A percentile compares a stretch with the other conserved stretches of the same genome.
Evolutionary conservation across 37 sponge, comb jelly and placozoan genomes (phyloP).

Genomic region (Halisarca cf. caerulea): DNA sequence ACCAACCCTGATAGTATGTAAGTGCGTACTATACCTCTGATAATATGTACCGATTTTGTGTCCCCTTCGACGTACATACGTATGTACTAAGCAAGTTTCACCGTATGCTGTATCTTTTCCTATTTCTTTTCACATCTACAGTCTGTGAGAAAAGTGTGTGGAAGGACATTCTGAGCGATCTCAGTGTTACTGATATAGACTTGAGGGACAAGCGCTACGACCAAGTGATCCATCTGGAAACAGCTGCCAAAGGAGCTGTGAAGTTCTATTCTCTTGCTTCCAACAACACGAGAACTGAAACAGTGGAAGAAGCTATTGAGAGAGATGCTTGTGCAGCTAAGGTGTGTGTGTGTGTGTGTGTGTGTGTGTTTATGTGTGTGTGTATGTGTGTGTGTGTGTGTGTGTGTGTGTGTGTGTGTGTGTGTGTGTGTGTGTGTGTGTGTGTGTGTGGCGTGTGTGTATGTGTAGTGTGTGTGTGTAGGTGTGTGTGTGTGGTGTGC

Average conservation of each 20-base stretch:
- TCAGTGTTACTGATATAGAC: conserved; percentile 3
- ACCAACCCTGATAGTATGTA: too few relatives aligned
- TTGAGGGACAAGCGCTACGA: conserved; percentile 76
- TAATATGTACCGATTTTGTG: too few relatives aligned
- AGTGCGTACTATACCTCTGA: too few relatives aligned
- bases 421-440: conserved; percentile 20
- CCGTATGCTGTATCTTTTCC: too few relatives aligned
- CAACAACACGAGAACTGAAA: conserved; percentile 44
- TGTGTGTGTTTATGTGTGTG: too few relatives aligned
- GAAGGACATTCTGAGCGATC: conserved; percentile 34
- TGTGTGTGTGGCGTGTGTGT: too few relatives aligned
- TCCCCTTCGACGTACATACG: neutral
- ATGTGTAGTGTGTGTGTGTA: too few relatives aligned
- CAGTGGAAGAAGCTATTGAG: conserved; percentile 45
- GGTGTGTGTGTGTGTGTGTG: conserved; percentile 1
- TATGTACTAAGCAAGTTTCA: neutral
- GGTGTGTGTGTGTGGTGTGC: too few relatives aligned
- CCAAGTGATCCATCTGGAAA: conserved; percentile 75
- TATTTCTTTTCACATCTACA: conserved; percentile 5
- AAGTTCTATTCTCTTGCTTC: conserved; percentile 60
- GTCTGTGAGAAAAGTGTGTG: conserved; percentile 65
- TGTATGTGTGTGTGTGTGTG: conserved; percentile 33
- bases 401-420: conserved; percentile 32
- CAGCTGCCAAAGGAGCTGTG: conserved; percentile 80
- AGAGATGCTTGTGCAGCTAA: conserved; percentile 49